Conservation (phyloP, 2,113 vertebrate genomes). For the Crotalus tigris region DNA sequence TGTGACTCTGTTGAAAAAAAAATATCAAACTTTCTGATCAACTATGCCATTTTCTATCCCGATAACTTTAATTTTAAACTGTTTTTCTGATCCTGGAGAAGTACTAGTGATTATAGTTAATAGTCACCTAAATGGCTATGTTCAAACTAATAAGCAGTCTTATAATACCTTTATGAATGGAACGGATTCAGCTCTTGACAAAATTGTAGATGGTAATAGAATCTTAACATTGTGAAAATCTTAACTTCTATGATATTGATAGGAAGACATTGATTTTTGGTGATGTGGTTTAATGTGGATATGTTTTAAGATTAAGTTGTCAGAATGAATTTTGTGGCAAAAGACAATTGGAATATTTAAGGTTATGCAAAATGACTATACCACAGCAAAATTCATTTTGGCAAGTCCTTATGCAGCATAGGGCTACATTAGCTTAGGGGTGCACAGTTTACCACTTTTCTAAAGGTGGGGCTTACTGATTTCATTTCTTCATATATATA, state of each 20-base stretch:
- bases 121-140: not conserved
- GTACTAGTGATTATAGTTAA: not conserved
- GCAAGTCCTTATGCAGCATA: slow-evolving; percentile 74
- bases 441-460: slow-evolving; percentile 38
- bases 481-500: slow-evolving; percentile 25
- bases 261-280: slow-evolving; percentile 68
- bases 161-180: slow-evolving; percentile 14
- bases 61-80: not conserved
- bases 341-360: slow-evolving; percentile 73
- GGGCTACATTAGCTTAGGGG: slow-evolving; percentile 59
- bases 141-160: not conserved
- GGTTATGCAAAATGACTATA: slow-evolving; percentile 72
- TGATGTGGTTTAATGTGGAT: slow-evolving; percentile 69
- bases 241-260: slow-evolving; percentile 74
- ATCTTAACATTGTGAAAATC: slow-evolving; percentile 69
- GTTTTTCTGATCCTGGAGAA: not conserved
- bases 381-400: slow-evolving; percentile 68
- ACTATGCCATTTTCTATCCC: not conserved
- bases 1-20: slow-evolving; percentile 3
- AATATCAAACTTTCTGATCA: slow-evolving; percentile 8
- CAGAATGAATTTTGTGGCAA: slow-evolving; percentile 70
- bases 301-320: slow-evolving; percentile 76
- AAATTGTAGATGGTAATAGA: slow-evolving; percentile 55
- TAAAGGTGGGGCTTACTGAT: slow-evolving; percentile 43
- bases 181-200: slow-evolving; percentile 35